Evolutionary conservation across 2,888 invertebrate genomes (phyloP), one percentile per base, ranked within the genome.

Genomic region (Physocephala rufipes): DNA sequence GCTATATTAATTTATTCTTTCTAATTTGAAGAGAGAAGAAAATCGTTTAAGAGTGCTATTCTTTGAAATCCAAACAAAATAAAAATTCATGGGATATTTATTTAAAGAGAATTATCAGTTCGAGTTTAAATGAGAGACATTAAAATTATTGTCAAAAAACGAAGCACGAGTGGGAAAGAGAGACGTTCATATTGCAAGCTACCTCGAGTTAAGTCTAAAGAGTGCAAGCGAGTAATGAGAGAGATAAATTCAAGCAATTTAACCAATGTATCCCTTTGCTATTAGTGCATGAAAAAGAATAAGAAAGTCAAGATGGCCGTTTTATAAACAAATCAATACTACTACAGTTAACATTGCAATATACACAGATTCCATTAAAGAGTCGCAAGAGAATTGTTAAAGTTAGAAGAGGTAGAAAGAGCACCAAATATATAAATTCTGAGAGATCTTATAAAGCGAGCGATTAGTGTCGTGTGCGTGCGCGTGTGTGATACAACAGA

Each of bases 251-350:
- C 13, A 24, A 12, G 24, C 12, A 9, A 0, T 9, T 15, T 19
- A 12, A 43, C 24, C 15, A 15, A 13, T 7, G 49, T 36, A 47
- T 43, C 36, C 59, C 51, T 47, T 36, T 12, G n/a, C 24, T 24
- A 61, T 16, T 1, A 2, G 24, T 58, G 62, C 43, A 66, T 45
- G 21, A 47, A 68, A 74, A 53, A 65, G 76, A 74, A 71, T 74
- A 69, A 75, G 74, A 74, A 81, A 83, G 81, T 79, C 84, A 84
- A 84, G 84, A 84, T 84, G 84, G 84, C 84, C 84, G 84, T 75
- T 74, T 77, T 62, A 45, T 73, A 74, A 79, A 71, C 73, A 75
- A 76, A 73, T 71, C 67, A 72, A 65, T n/a, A 68, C 74, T 71
- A 67, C 65, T 67, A 67, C 55, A 61, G 36, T 24, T 61, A 70